Conservation (phyloP, 2,888 invertebrate genomes). For the Nymphalis urticae region DNA sequence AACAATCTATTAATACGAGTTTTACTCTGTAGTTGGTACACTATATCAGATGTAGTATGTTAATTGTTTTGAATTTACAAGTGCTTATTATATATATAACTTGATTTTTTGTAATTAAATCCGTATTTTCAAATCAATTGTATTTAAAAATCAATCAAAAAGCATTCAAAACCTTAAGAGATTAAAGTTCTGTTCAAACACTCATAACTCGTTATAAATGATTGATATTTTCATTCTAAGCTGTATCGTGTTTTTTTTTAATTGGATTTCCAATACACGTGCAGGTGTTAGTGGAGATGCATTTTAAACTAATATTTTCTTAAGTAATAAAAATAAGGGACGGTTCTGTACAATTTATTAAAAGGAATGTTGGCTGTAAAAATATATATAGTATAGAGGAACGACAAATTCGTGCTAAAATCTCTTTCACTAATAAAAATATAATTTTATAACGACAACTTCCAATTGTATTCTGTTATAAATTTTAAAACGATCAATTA, state of each 20-base stretch:
- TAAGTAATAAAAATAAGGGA: too few relatives aligned
- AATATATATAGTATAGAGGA: too few relatives aligned
- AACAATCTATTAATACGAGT: too few relatives aligned
- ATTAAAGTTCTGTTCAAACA: slow-evolving; percentile 3
- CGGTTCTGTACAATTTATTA: not conserved
- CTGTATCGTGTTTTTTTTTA: not conserved
- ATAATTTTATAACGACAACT: too few relatives aligned
- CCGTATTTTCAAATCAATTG: not conserved
- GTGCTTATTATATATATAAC: not conserved
- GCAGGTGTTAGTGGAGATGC: not conserved
- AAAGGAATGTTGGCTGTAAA: too few relatives aligned
- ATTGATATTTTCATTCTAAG: slow-evolving; percentile 9
- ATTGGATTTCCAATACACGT: not conserved
- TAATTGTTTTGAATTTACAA: too few relatives aligned
- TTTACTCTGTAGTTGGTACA: too few relatives aligned
- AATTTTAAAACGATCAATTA: too few relatives aligned
- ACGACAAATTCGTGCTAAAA: too few relatives aligned
- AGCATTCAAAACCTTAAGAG: not conserved
- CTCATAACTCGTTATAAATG: slow-evolving; percentile 1
- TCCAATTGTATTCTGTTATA: too few relatives aligned
- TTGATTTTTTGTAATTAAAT: not conserved
- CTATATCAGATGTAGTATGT: too few relatives aligned
- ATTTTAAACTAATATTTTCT: not conserved
- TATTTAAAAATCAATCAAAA: not conserved
- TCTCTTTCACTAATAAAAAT: too few relatives aligned